These are phyloP conservation scores for Sebastes reedi DNA, from an alignment of 2,797 vertebrate species.

Conservation along the genomic window DNA sequence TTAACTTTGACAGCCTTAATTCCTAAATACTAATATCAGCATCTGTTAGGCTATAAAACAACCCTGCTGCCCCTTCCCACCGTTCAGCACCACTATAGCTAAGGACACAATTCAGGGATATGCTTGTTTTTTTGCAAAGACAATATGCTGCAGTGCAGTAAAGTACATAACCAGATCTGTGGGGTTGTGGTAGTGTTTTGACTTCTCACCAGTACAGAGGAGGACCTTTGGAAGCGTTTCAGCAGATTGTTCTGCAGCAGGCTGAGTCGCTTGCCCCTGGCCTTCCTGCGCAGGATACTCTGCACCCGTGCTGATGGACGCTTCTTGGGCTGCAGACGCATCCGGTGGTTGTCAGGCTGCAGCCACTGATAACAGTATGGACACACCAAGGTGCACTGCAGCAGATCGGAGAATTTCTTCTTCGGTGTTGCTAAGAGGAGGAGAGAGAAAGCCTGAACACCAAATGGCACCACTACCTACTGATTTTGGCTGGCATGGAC, in stretches of 20 bases:
- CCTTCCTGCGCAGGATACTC: conserved; percentile 82
- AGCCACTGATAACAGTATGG: conserved; percentile 89
- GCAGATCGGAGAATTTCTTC: conserved; percentile 37
- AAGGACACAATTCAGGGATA: not conserved
- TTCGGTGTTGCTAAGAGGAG: conserved; percentile 25
- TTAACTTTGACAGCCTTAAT: too few species aligned
- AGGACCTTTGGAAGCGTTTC: conserved; percentile 84
- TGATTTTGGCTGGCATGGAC: conserved; percentile 37
- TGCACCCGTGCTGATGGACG: conserved; percentile 81
- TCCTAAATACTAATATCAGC: not conserved
- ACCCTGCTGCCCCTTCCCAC: not conserved
- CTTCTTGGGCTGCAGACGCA: conserved; percentile 88
- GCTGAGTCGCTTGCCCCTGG: conserved; percentile 82
- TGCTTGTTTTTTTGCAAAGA: conserved; percentile 6
- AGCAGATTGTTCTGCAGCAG: conserved; percentile 86
- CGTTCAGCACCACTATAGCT: not conserved
- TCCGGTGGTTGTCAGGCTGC: conserved; percentile 80
- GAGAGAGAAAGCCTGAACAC: conserved; percentile 3
- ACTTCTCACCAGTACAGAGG: conserved; percentile 87
- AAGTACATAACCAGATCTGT: not conserved
- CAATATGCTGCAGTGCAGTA: conserved; percentile 37
- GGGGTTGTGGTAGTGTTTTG: conserved; percentile 5
- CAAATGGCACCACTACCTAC: conserved; percentile 10
- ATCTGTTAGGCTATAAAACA: not conserved
- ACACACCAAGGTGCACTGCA: conserved; percentile 75